Base-by-base conservation (phyloP, 1,140 invertebrate genomes). In the Mamestra configurata region DNA sequence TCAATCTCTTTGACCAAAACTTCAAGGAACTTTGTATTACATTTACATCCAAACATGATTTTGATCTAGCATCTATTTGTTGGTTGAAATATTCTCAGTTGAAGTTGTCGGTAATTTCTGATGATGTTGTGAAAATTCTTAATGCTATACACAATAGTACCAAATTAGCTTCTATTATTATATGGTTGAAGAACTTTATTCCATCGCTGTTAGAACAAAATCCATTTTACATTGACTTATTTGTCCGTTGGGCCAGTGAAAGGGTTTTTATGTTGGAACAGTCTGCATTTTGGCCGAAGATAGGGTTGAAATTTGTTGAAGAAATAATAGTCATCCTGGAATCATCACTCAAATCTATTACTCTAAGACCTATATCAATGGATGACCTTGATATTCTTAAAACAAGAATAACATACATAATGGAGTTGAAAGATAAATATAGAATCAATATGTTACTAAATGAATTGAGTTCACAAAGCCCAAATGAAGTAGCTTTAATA, bases 211-310 rank as follows among this genome's bases (percentile, higher is more conserved):
- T 94, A 57, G 91, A 95, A 77, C 82, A 91, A 80, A 94, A 93
- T 59, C 92, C 92, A 46, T 95, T 90, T 82, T 89, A 89, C 80
- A 89, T 94, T 80, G 93, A 95, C 82, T 77, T 92, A 81, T 91
- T 95, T 90, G 90, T 93, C 22, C 90, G 90, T 78, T 95, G 93
- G 93, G 88, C 91, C 10, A 91, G 88, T 72, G 88, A 92, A 70
- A 91, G 93, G 80, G 88, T 95, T 68, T 93, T 95, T 82, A 75
- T 82, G 49, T 84, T 95, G 27, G 92, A 95, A 80, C 88, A 93
- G 75, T 95, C 93, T 55, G 49, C 85, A 66, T 95, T 93, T 84
- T 95, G 93, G 93, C 93, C 93, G 35, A 94, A 95, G 86, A 93
- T 95, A 78, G 92, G 90, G 49, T 75, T 93, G 46, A 95, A 93